Base-by-base conservation (phyloP, 2,888 invertebrate species). In the Clistopyga incitator region DNA sequence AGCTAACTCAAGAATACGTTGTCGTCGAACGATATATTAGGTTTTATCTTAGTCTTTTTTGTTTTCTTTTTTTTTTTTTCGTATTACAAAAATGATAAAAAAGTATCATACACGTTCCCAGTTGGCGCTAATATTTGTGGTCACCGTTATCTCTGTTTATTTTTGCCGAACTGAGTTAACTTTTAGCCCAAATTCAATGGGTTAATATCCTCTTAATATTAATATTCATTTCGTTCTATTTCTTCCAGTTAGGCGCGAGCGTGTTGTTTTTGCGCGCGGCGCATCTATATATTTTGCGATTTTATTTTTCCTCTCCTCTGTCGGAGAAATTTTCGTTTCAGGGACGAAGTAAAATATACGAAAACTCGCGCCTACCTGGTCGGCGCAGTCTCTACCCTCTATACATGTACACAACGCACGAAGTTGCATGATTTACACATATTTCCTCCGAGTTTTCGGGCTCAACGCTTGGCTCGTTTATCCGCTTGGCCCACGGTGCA, bases 341-440 rank as follows among this genome's bases (percentile, higher is more conserved):
- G 70, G 61, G 83, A 71, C 83, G 77, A 77, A 72, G 61, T 45
- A 84, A 84, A 84, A 80, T 80, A 80, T 74, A 80, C 77, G 77
- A 80, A 68, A 77, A 61, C 80, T 77, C 83, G 83, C 72, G 83
- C 54, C 71, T 67, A 70, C 56, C 74, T 81, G 77, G 50, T 81
- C 81, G 83, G 76, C 81, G 78, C 72, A 75, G 74, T 78, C 84
- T 78, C 84, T 81, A 84, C 71, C 78, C 78, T 78, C 84, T 84
- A 84, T 84, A 84, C 84, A 84, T 78, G 78, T 84, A 84, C 78
- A 84, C 84, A 81, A 64, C 81, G 74, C 78, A 74, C 68, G 78
- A 78, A 84, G 56, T 74, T 84, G 47, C 74, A 75, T 76, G 78
- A 81, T 84, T 84, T 75, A 81, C 81, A 84, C 74, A 78, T 68